Conservation (phyloP, 2,113 vertebrate species). For the Promerops cafer region DNA sequence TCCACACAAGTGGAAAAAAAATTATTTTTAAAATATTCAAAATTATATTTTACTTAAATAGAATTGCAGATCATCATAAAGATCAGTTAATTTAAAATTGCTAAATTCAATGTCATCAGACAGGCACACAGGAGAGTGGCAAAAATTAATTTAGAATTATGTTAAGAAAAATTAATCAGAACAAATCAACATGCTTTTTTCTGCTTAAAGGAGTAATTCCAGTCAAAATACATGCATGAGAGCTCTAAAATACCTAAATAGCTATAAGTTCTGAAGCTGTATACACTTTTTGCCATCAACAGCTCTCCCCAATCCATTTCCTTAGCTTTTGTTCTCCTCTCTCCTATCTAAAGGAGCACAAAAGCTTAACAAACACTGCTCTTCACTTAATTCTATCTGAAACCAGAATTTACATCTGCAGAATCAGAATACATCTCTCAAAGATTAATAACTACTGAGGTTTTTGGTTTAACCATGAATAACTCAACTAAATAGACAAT, state of each 20-base stretch:
- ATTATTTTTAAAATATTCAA: background rate
- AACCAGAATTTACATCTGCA: background rate
- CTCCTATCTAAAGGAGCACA: background rate
- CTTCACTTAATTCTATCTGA: background rate
- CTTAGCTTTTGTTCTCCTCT: background rate
- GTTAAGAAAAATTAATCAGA: background rate
- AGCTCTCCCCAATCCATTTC: background rate
- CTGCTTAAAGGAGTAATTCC: background rate
- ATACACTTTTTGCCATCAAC: background rate
- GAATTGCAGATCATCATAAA: background rate
- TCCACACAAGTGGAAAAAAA: background rate
- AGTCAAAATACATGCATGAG: background rate
- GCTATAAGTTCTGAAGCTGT: fast-evolving
- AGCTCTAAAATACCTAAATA: background rate
- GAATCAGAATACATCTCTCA: background rate
- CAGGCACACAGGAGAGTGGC: background rate
- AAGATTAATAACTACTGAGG: background rate
- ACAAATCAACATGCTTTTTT: background rate
- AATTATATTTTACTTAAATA: background rate
- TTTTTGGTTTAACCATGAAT: background rate
- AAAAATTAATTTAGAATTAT: background rate
- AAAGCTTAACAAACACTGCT: background rate
- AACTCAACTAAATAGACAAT: background rate
- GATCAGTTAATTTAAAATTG: background rate
- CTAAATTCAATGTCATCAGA: background rate